phyloP scores from a whole-genome alignment of 2,888 invertebrate genomes.

The Coleophora flavipennella region DNA sequence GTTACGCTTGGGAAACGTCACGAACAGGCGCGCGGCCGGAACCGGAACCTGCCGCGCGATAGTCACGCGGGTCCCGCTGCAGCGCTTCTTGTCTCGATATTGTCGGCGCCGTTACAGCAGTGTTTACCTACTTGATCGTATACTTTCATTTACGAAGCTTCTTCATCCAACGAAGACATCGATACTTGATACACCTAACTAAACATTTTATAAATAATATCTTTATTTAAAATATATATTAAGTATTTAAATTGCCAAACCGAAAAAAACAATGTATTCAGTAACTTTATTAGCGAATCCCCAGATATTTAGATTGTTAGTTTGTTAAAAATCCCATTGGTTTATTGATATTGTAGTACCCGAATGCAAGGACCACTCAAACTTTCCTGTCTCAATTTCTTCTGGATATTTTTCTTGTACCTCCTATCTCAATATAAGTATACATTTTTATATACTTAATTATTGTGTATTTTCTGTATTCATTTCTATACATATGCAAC shows the following conservation, averaged over 20 bases:
- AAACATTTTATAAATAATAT: too few species aligned
- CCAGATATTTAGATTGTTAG: slow-evolving; percentile 11
- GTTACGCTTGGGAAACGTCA: slow-evolving; percentile 56
- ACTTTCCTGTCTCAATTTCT: slow-evolving; percentile 72
- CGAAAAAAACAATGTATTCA: too few species aligned
- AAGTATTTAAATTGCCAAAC: too few species aligned
- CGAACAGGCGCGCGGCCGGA: slow-evolving; percentile 28
- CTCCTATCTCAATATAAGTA: slow-evolving; percentile 13
- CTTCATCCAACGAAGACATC: slow-evolving; percentile 37
- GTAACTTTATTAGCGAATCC: background rate
- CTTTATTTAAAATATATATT: too few species aligned
- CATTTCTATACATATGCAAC: slow-evolving; percentile 30
- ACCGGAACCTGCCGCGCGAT: slow-evolving; percentile 15
- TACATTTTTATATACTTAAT: slow-evolving; percentile 7
- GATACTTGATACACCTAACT: slow-evolving; percentile 9
- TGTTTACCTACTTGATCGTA: slow-evolving; percentile 24
- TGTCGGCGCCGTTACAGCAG: slow-evolving; percentile 50
- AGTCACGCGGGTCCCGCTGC: slow-evolving; percentile 38
- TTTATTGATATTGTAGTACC: slow-evolving; percentile 19
- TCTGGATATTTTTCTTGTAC: slow-evolving; percentile 29
- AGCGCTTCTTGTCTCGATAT: slow-evolving; percentile 54
- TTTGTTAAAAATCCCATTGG: slow-evolving; percentile 15
- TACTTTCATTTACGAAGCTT: slow-evolving; percentile 40
- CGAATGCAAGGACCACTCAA: slow-evolving; percentile 86
- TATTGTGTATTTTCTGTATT: slow-evolving; percentile 16